Conservation (phyloP, 2,113 vertebrate species). For the Microcebus lehilahytsara region DNA sequence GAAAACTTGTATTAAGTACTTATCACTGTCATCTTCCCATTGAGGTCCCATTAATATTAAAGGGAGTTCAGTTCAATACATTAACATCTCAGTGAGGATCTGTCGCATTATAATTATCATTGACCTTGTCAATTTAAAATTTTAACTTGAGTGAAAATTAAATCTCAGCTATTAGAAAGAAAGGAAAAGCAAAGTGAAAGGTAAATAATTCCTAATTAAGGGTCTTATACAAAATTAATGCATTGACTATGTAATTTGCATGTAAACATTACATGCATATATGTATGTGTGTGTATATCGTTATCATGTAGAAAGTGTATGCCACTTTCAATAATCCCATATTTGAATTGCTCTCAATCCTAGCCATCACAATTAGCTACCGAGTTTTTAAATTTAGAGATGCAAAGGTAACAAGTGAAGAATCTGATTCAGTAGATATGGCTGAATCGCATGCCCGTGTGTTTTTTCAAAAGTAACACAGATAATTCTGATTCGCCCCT, state of each 20-base stretch:
- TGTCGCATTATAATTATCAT: conserved; percentile 67
- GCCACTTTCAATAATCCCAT: neutral
- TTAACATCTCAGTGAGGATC: conserved; percentile 64
- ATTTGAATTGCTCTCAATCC: neutral
- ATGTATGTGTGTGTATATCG: neutral
- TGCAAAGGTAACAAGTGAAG: neutral
- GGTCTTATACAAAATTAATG: neutral
- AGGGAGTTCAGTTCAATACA: conserved; percentile 58
- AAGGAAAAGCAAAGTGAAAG: conserved; percentile 55
- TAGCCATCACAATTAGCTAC: neutral
- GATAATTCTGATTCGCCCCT: neutral
- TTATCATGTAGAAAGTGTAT: neutral
- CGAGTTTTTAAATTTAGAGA: neutral
- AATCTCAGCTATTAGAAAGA: conserved; percentile 54
- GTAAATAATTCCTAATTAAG: neutral
- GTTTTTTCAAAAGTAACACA: neutral
- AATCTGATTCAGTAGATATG: neutral
- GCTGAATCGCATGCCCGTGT: neutral
- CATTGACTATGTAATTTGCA: neutral
- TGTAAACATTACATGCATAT: neutral
- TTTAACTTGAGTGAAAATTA: conserved; percentile 57
- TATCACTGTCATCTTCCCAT: conserved; percentile 57
- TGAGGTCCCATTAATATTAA: conserved; percentile 74
- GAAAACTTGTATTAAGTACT: conserved; percentile 52
- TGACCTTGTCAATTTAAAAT: conserved; percentile 67